phyloP scores from a whole-genome alignment of 2,797 vertebrate genomes.

The Podarcis siculus region DNA sequence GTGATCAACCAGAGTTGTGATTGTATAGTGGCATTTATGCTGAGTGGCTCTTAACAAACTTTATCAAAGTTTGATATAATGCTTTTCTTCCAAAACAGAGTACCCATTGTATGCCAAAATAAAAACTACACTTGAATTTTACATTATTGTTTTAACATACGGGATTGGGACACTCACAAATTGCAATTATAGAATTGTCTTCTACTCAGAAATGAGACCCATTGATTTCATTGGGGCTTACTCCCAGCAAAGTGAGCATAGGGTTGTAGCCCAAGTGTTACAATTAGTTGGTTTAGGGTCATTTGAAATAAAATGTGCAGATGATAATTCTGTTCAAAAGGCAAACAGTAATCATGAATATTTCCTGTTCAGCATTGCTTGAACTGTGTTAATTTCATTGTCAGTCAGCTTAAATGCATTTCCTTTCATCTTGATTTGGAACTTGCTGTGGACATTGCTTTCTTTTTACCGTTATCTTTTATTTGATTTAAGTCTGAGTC shows the following conservation, averaged over 20 bases:
- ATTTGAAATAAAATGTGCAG: slow-evolving; percentile 30
- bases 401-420: not conserved
- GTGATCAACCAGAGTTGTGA: not conserved
- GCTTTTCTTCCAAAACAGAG: not conserved
- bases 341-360: not conserved
- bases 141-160: not conserved
- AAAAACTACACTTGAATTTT: not conserved
- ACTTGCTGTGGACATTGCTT: not conserved
- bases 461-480: not conserved
- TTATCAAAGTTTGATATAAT: not conserved
- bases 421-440: not conserved
- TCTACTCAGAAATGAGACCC: not conserved
- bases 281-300: not conserved
- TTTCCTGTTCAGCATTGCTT: not conserved
- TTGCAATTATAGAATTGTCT: not conserved
- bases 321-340: not conserved
- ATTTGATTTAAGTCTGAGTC: not conserved
- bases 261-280: no score
- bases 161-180: not conserved
- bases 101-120: not conserved
- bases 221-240: not conserved
- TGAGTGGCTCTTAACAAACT: not conserved
- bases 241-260: not conserved
- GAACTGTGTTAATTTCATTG: slow-evolving; percentile 21
- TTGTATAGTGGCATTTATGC: not conserved